Evolutionary conservation across 2,888 invertebrate species (phyloP), one percentile per base, ranked within the genome.

Genomic region (Zaprionus bogoriensis): DNA sequence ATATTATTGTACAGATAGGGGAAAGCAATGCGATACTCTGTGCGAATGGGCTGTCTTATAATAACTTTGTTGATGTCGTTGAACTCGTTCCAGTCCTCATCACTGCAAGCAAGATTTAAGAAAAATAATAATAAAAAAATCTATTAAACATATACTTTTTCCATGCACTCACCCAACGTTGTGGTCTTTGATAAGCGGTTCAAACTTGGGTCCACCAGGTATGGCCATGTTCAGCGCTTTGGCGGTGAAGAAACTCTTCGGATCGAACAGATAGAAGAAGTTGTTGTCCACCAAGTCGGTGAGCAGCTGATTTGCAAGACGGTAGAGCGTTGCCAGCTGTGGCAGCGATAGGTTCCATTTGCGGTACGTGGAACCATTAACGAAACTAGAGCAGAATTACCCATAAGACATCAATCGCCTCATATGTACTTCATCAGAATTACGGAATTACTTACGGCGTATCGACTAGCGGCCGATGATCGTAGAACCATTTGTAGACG

Each of bases 81-180:
- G 89, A 99, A 99, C 92, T 99, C 99, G 92, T 99, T 99, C 99
- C 99, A 99, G 91, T 99, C 99, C 92, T 99, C 99, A 92, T 99
- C 99, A 1, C 97, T 96, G 83, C 17, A 92, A 6, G 1, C 1
- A 10, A 7, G n/a, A 3, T 7, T 6, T 1, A 90, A 61, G 60
- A 64, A 58, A 66, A 72, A 60, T 30, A 10, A 20, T 7, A 1
- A 20, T 14, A 7, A 10, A 42, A 19, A 32, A 4, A 17, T 19
- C 9, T 38, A 19, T 2, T 17, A 28, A 32, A 36, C 1, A 36
- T 2, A 7, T 9, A n/a, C 6, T 17, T 36, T 23, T 23, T 42
- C 5, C 0, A 7, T 6, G 3, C 0, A 89, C 94, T 92, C 92
- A 96, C 95, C 95, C 97, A 51, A 97, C 95, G 87, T 98, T 98